Base-by-base conservation (phyloP, 2,113 vertebrate species). In the Serilophus lunatus region DNA sequence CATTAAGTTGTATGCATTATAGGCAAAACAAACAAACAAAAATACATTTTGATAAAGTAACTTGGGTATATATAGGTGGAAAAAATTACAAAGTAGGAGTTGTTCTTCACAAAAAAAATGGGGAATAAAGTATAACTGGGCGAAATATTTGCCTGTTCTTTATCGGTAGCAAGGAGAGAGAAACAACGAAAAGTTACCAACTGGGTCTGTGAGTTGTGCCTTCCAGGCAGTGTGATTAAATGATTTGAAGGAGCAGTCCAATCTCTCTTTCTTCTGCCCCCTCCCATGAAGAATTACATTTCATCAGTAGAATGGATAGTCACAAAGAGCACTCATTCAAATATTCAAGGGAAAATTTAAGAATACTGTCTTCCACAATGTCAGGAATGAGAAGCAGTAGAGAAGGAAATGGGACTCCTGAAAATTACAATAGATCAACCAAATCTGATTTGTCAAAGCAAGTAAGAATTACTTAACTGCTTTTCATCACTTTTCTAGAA, bases 221-320 rank as follows among this genome's bases (percentile, higher is more conserved):
- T 87, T 54, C 35, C 53, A 72, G 70, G 10, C 0, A 0, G 26
- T 12, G 14, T 11, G 3, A 49, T 20, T 29, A n/a, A 81, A 63
- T 26, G 6, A 45, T 29, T 18, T 47, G 28, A 72, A 68, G 42
- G 11, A 63, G 15, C 13, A 51, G 5, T 35, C 66, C 66, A 5
- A 29, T 81, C 28, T 56, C 9, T 3, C 6, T 63, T 83, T 59
- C 45, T 65, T 19, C 35, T 60, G n/a, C 47, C 25, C 23, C 13
- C 26, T 15, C 12, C 24, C 2, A 6, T 1, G 25, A 25, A 65
- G 60, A 74, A 85, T 17, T 60, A 14, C 8, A 25, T 50, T 26
- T 33, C 35, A 25, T n/a, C 19, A 51, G 25, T 14, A 65, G n/a
- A 75, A 13, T 35, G 45, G n/a, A 65, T n/a, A 75, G 60, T 49